Percentiles rank a stretch among this genome's conserved stretches.
These are phyloP conservation scores for Uropsilus gracilis DNA, from an alignment of 2,113 vertebrate genomes.

Conservation along the genomic window DNA sequence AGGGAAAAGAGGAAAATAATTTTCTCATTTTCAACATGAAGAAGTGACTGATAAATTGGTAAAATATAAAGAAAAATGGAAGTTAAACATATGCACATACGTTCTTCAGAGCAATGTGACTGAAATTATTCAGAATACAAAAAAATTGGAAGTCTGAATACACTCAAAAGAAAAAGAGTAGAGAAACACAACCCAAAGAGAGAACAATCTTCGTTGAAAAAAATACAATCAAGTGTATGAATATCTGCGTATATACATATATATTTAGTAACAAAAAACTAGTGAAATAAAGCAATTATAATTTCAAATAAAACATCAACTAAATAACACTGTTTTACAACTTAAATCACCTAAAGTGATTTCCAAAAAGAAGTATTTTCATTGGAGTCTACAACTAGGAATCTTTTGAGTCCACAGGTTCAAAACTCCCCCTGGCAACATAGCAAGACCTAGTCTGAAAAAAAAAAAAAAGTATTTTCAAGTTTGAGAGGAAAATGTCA, in stretches of 20 bases:
- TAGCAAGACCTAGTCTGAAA: no score
- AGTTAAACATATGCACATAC: neutral
- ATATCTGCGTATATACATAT: neutral
- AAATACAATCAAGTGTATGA: neutral
- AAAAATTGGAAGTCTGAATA: slow-evolving; percentile 15
- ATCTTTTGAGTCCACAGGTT: no score
- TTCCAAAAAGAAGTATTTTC: neutral
- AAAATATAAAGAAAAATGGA: neutral
- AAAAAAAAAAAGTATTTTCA: neutral
- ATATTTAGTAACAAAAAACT: slow-evolving; percentile 24
- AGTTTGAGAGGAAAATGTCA: slow-evolving; percentile 30
- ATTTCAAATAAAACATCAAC: neutral
- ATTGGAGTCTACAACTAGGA: no score
- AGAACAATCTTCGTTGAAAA: slow-evolving; percentile 6
- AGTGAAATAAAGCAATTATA: slow-evolving; percentile 47
- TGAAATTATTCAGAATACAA: slow-evolving; percentile 40
- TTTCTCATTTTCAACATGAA: neutral
- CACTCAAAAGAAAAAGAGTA: slow-evolving; percentile 22
- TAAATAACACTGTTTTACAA: neutral
- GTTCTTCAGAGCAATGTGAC: neutral
- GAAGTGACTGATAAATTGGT: neutral
- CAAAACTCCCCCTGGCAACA: no score
- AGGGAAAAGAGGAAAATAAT: slow-evolving; percentile 34
- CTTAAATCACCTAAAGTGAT: slow-evolving; percentile 44
- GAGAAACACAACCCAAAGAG: slow-evolving; percentile 29